Evolutionary conservation across 1,140 invertebrate genomes (phyloP), one percentile per base, ranked within the genome.

Genomic region (Dendroctonus ponderosae): DNA sequence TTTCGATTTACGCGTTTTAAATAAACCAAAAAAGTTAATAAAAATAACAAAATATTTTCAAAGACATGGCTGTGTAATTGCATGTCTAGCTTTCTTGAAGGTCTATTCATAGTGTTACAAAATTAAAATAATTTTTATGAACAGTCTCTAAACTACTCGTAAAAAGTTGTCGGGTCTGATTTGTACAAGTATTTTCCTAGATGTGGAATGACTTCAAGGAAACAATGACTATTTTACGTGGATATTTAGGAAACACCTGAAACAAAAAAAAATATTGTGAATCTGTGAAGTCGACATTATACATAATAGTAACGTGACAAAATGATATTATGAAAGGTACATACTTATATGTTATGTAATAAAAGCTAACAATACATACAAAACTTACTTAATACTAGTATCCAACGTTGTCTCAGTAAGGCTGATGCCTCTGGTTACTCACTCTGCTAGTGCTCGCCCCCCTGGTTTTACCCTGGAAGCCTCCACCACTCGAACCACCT

Each of bases 391-490:
- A 67, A 62, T 46, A 5, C 54, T 56, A 67, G 8, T 52, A 44
- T 38, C 38, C 39, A 60, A 52, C 14, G n/a, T 61, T 39, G 12
- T 1, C 12, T 62, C 44, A 89, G 83, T 90, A 90, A 75, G 88
- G 88, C 82, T 89, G 87, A 82, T 89, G 87, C 84, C 88, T 87
- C 82, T 89, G 87, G 80, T 86, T 87, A 39, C 7, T 40, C n/a
- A 41, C 56, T 12, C 15, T 43, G 78, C 86, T n/a, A 9, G 54
- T 83, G 76, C 87, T 85, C 84, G 78, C 85, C 85, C 85, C 85
- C 72, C 80, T 82, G 82, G 86, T 85, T 82, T 87, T 85, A 74
- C 85, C 85, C 73, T 63, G 62, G 79, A 82, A 82, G 74, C 80
- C 80, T 76, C 80, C 81, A 78, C 82, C 82, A 77, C 82, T 78